Conservation (phyloP, 2,113 vertebrate species). For the Narcine bancroftii region DNA sequence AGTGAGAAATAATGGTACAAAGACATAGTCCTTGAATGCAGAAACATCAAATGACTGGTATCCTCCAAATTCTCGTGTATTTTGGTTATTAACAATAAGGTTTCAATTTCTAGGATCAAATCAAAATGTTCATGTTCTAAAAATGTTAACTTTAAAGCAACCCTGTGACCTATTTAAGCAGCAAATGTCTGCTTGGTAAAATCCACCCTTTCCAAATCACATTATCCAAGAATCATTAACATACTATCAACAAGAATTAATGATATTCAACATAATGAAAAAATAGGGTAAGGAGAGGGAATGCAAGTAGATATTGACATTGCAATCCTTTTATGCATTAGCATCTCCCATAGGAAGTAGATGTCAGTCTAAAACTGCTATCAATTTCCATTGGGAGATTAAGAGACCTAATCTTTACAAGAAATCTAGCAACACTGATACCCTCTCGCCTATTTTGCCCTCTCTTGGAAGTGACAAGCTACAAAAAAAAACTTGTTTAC, state of each 20-base stretch:
- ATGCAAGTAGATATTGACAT: constrained; percentile 9
- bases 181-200: background rate
- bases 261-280: background rate
- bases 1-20: background rate
- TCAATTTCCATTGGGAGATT: background rate
- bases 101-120: background rate
- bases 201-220: constrained; percentile 5
- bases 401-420: background rate
- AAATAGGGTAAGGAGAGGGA: background rate
- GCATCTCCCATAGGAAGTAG: no score
- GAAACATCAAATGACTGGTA: background rate
- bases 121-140: background rate
- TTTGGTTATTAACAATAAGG: background rate
- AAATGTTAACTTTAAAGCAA: background rate
- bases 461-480: background rate
- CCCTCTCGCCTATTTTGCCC: background rate
- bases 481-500: background rate
- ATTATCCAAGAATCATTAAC: background rate
- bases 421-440: background rate
- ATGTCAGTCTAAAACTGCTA: background rate
- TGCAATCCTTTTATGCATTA: background rate
- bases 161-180: background rate
- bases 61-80: background rate
- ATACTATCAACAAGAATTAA: background rate
- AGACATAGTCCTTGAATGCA: background rate